phyloP scores from a whole-genome alignment of 37 sponge, comb jelly and placozoan genomes.

The Petrosia ficiformis region DNA sequence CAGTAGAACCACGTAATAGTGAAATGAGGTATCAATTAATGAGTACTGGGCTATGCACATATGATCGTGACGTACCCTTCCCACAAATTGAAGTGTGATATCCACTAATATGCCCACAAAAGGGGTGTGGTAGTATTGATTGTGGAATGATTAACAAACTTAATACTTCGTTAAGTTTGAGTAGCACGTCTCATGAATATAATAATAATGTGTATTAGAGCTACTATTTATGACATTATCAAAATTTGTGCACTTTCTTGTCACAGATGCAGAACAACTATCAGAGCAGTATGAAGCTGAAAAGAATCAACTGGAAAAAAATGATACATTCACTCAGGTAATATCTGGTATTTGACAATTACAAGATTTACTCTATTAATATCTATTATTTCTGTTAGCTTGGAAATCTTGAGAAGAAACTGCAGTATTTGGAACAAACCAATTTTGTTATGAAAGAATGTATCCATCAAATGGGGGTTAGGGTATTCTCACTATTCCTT shows the following conservation, averaged over 20 bases:
- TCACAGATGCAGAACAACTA: conserved; percentile 49
- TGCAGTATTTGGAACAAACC: conserved; percentile 92
- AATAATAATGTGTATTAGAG: no score
- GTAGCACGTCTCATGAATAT: no score
- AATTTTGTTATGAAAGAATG: conserved; percentile 94
- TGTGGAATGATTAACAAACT: no score
- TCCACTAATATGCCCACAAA: no score
- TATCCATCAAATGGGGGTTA: conserved; percentile 76
- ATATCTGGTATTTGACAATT: conserved; percentile 32
- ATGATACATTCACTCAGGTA: conserved; percentile 88
- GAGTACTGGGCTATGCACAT: no score
- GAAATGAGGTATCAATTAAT: not conserved
- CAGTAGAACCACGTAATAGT: not conserved
- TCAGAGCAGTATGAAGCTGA: conserved; percentile 52
- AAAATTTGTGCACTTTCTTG: not conserved
- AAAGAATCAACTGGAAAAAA: conserved; percentile 63
- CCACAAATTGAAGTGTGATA: no score
- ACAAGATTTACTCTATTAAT: not conserved
- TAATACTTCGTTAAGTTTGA: no score
- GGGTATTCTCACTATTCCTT: no score
- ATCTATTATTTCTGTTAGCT: conserved; percentile 43
- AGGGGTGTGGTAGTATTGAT: no score
- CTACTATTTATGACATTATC: no score
- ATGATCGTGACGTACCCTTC: no score
- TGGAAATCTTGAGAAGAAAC: conserved; percentile 84